phyloP scores from a whole-genome alignment of 2,113 vertebrate genomes.

The Bos taurus region ARS-UCD2.0 NC_037330.1:102143501-102144000 shows the following conservation, averaged over 20 bases:
- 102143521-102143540: not conserved
- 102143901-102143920: not conserved
- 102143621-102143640: not conserved
- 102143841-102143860: not conserved
- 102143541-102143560: rapidly evolving
- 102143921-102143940: not conserved
- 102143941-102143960: not conserved
- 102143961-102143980: not conserved
- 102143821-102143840: not conserved
- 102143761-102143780: not conserved
- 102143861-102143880: not conserved
- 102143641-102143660: not conserved
- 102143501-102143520: not conserved
- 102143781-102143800: not conserved
- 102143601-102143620: not conserved
- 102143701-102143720: not conserved
- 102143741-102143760: not conserved
- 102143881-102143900: not conserved
- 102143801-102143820: not conserved
- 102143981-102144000: not conserved
- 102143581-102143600: not conserved
- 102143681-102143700: not conserved
- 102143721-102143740: not conserved
- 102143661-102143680: not conserved
- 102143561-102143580: not conserved